Percentiles rank a stretch among this genome's conserved stretches.
phyloP scores from a whole-genome alignment of 2,113 vertebrate genomes.

The Zonotrichia leucophrys region DNA sequence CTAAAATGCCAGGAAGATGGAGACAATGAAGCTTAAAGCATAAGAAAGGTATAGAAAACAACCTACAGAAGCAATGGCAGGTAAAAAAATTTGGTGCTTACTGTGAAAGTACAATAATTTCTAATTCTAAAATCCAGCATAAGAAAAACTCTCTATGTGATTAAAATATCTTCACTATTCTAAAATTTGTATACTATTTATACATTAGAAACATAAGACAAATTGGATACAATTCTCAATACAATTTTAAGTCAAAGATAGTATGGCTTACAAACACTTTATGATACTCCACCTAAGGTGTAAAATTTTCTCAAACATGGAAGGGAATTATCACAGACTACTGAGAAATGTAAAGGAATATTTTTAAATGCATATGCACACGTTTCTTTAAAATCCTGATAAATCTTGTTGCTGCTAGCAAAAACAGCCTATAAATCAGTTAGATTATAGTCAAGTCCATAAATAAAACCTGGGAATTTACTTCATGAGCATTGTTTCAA shows the following conservation, averaged over 20 bases:
- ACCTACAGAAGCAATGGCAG: background rate
- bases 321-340: background rate
- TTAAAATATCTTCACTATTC: background rate
- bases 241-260: background rate
- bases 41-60: background rate
- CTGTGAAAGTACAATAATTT: background rate
- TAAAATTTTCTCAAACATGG: background rate
- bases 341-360: background rate
- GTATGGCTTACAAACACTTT: background rate
- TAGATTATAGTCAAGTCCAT: background rate
- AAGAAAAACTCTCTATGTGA: background rate
- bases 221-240: background rate
- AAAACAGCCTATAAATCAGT: background rate
- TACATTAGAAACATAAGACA: background rate
- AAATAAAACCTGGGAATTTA: background rate
- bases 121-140: background rate
- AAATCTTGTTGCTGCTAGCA: background rate
- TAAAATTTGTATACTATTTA: background rate
- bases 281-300: background rate
- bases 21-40: background rate
- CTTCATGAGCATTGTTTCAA: background rate
- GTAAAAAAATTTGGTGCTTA: background rate
- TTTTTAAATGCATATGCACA: background rate
- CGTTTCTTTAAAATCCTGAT: background rate
- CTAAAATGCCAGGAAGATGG: background rate